Evolutionary conservation across 2,113 vertebrate species (phyloP).

Genomic region (Lepidothrix coronata): DNA sequence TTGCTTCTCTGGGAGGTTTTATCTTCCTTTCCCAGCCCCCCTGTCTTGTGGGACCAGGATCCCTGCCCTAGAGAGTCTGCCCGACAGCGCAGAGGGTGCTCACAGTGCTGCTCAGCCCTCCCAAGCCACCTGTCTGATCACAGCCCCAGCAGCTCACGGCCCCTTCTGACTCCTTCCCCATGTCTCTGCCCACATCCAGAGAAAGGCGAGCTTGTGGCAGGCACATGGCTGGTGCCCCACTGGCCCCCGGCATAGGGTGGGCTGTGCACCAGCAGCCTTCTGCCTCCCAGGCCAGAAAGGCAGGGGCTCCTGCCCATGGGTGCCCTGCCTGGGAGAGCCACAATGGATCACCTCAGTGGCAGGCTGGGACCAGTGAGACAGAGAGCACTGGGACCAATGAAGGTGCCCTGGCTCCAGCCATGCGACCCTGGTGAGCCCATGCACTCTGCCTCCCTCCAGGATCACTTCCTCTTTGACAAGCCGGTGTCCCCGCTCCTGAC

Average conservation of each 20-base stretch:
- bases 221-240: neutral
- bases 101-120: neutral
- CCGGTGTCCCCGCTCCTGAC: constrained; percentile 84
- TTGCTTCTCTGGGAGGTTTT: accelerated
- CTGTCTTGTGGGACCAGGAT: neutral
- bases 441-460: constrained; percentile 60
- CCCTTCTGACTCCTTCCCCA: neutral
- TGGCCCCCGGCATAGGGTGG: neutral
- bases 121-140: neutral
- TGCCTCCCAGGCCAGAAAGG: neutral
- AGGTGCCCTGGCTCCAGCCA: neutral
- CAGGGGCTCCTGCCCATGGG: neutral
- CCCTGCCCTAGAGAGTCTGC: neutral
- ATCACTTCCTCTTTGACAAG: constrained; percentile 87
- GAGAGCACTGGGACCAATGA: neutral
- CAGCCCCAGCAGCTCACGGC: neutral
- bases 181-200: neutral
- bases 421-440: neutral
- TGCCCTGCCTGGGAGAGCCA: neutral
- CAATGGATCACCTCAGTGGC: accelerated
- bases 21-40: neutral
- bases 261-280: neutral
- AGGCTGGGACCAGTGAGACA: neutral
- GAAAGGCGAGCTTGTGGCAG: neutral
- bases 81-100: neutral